Evolutionary conservation across 2,888 invertebrate species (phyloP).

Genomic region (Drosophila nigritarsus): DNA sequence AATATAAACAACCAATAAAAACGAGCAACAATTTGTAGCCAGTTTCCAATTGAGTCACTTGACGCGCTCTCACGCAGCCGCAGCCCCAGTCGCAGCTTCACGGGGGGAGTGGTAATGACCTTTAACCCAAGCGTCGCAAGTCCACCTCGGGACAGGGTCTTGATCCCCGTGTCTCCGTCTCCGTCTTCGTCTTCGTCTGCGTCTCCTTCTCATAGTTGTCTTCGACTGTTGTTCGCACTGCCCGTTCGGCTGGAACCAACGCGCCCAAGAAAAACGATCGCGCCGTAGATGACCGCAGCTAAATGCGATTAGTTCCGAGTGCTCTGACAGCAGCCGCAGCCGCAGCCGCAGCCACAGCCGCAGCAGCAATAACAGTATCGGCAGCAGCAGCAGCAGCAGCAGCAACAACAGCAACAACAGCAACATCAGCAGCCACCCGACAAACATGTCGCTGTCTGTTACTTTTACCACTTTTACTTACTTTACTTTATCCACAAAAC

Average conservation of each 20-base stretch:
- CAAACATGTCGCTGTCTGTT: slow-evolving; percentile 34
- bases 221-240: slow-evolving; percentile 36
- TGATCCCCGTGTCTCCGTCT: not conserved
- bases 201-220: slow-evolving; percentile 12
- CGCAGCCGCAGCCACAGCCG: slow-evolving; percentile 7
- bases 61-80: slow-evolving; percentile 73
- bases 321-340: slow-evolving; percentile 66
- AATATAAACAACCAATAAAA: slow-evolving; percentile 54
- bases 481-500: not conserved
- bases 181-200: not conserved
- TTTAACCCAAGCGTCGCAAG: slow-evolving; percentile 69
- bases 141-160: slow-evolving; percentile 42
- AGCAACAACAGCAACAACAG: slow-evolving; percentile 7
- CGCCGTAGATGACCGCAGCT: slow-evolving; percentile 83
- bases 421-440: slow-evolving; percentile 28
- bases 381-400: slow-evolving; percentile 6
- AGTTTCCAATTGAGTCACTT: slow-evolving; percentile 76
- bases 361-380: slow-evolving; percentile 18
- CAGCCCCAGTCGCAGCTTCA: not conserved
- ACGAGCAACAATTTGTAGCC: slow-evolving; percentile 54
- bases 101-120: slow-evolving; percentile 66
- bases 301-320: slow-evolving; percentile 83
- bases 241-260: slow-evolving; percentile 74
- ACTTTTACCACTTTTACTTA: not conserved
- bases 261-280: slow-evolving; percentile 73